Evolutionary conservation across 2,797 vertebrate genomes (phyloP).

Genomic region (Pangasius larnaudii): DNA sequence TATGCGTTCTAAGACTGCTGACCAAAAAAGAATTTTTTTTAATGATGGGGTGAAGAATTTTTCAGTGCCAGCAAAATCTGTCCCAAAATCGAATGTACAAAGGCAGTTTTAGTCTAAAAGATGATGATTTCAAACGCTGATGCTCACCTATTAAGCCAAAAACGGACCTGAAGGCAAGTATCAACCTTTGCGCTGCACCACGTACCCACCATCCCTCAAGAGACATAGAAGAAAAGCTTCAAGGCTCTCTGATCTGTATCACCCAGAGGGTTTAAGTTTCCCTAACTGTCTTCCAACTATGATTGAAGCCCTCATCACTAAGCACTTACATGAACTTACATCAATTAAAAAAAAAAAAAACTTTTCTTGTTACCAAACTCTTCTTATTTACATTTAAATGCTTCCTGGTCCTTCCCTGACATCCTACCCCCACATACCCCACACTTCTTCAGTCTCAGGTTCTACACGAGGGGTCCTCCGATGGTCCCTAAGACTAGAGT

Average conservation of each 20-base stretch:
- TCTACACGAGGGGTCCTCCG: neutral
- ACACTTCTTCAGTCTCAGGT: neutral
- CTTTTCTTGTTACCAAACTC: neutral
- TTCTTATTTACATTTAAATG: neutral
- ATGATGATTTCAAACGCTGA: neutral
- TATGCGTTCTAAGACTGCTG: neutral
- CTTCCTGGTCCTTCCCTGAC: neutral
- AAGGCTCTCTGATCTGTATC: neutral
- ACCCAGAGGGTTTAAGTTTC: neutral
- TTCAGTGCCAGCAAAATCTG: neutral
- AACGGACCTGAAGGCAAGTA: neutral
- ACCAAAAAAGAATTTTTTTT: neutral
- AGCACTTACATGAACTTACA: neutral
- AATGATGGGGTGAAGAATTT: neutral
- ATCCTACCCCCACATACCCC: neutral
- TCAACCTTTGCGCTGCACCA: neutral
- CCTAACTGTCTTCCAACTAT: neutral
- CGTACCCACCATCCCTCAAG: neutral
- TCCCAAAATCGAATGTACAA: neutral
- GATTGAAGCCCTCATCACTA: neutral
- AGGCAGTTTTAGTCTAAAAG: neutral
- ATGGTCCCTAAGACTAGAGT: neutral
- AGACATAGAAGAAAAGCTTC: neutral
- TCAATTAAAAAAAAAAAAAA: too few relatives aligned
- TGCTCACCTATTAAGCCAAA: neutral